Evolutionary conservation across 2,888 invertebrate species (phyloP), one percentile per base, ranked within the genome.

Genomic region (Amblyteles armatorius): DNA sequence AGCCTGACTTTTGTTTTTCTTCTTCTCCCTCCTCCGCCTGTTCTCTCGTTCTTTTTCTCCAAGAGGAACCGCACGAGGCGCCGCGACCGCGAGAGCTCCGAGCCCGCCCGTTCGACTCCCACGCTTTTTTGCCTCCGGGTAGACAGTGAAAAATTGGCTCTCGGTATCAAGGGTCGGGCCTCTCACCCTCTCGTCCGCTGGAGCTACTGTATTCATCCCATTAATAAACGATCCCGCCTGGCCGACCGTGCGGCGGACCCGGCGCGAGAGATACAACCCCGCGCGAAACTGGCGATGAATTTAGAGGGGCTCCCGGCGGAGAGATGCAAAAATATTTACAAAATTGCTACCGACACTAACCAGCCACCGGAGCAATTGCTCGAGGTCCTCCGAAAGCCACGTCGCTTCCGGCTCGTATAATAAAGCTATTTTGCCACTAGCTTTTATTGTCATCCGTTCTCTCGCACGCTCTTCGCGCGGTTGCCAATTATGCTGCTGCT

Each of bases 101-200:
- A n/a, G 55, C 57, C 36, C 65, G 36, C 22, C 16, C 44, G 22
- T n/a, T 50, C 26, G 40, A 44, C 36, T 36, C 60, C 60, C 50
- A 26, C 44, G 13, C 72, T 52, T 57, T 67, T 57, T 63, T 48
- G 57, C 22, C 73, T 73, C 63, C 57, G 57, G 19, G 65, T 65
- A 74, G 81, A 82, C 84, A 81, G 84, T 82, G 82, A 84, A 82
- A 79, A 82, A 84, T 84, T 82, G 69, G 78, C 74, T 74, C 36
- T 48, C 29, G 26, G 78, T 79, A 84, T 79, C 84, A 57, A 77
- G 57, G 60, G 29, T 57, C 76, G 26, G 29, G 11, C 65, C 29
- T 63, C 50, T 63, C 50, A 63, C 65, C 65, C 72, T 72, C 63
- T 74, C 44, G 65, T 73, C 29, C 69, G 74, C 50, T 13, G 69